Evolutionary conservation across 2,113 vertebrate genomes (phyloP).

Genomic region (Psilopsiagon aymara): DNA sequence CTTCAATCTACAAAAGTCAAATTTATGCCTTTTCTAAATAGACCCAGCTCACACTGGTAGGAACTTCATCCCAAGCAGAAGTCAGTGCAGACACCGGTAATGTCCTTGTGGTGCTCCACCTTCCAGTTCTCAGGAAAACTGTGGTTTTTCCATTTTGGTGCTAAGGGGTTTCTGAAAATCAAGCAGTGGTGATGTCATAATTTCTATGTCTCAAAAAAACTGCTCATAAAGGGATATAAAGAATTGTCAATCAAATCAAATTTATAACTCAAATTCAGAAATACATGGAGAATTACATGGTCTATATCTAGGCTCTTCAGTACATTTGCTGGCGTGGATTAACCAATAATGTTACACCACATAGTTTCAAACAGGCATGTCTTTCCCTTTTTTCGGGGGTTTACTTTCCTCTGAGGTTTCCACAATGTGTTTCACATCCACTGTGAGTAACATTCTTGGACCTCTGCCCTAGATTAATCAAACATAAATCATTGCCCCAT

Average conservation of each 20-base stretch:
- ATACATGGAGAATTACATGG: background rate
- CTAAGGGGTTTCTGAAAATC: background rate
- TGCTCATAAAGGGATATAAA: background rate
- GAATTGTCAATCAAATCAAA: background rate
- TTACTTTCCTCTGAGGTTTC: background rate
- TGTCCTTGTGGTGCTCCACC: background rate
- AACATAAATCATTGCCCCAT: slow-evolving; percentile 13
- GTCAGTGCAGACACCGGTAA: background rate
- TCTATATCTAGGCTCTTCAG: background rate
- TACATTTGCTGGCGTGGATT: accelerated
- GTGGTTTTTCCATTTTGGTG: background rate
- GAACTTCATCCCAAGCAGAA: background rate
- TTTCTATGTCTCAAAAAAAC: background rate
- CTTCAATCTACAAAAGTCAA: background rate
- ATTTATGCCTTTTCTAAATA: background rate
- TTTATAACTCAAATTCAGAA: background rate
- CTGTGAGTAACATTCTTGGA: slow-evolving; percentile 25
- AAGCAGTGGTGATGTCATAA: background rate
- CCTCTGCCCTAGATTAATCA: slow-evolving; percentile 32
- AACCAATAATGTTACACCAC: background rate
- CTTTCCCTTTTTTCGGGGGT: background rate
- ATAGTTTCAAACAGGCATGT: background rate
- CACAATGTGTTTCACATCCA: slow-evolving; percentile 22
- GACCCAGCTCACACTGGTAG: background rate
- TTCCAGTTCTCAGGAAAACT: background rate